Evolutionary conservation across 2,113 vertebrate genomes (phyloP).

Genomic region (Dicaeum eximium): DNA sequence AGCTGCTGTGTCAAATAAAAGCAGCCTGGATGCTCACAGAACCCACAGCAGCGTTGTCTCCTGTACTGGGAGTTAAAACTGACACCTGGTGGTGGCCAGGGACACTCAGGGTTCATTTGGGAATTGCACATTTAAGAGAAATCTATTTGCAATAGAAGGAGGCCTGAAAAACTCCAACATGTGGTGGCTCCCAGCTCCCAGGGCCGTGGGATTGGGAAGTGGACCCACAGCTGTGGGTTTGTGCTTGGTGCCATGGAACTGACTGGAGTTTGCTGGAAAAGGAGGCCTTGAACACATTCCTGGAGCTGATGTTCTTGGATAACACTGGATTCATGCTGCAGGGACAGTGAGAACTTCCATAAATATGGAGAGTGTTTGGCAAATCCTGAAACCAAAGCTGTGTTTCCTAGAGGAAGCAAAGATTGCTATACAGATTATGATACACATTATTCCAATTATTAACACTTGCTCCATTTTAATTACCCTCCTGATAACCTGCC

Average conservation of each 20-base stretch:
- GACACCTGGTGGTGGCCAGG: not conserved
- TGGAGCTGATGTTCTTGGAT: not conserved
- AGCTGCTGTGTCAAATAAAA: not conserved
- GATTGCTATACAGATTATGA: not conserved
- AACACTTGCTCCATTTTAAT: not conserved
- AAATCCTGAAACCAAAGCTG: not conserved
- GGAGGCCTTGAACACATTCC: not conserved
- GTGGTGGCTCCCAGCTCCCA: not conserved
- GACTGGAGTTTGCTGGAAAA: not conserved
- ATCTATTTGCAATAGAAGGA: not conserved
- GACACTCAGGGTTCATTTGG: not conserved
- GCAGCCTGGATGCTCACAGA: not conserved
- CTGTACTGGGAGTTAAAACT: not conserved
- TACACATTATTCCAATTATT: rapidly evolving
- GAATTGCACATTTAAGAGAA: not conserved
- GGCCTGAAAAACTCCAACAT: not conserved
- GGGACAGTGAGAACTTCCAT: not conserved
- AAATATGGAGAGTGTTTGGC: not conserved
- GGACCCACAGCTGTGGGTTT: not conserved
- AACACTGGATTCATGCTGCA: not conserved
- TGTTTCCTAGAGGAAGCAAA: not conserved
- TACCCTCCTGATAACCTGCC: not conserved
- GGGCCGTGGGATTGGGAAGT: not conserved
- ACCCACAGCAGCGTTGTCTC: rapidly evolving
- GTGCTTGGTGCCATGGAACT: not conserved